These are phyloP conservation scores for Centroberyx gerrardi DNA, from an alignment of 2,797 vertebrate genomes.

Conservation along the genomic window DNA sequence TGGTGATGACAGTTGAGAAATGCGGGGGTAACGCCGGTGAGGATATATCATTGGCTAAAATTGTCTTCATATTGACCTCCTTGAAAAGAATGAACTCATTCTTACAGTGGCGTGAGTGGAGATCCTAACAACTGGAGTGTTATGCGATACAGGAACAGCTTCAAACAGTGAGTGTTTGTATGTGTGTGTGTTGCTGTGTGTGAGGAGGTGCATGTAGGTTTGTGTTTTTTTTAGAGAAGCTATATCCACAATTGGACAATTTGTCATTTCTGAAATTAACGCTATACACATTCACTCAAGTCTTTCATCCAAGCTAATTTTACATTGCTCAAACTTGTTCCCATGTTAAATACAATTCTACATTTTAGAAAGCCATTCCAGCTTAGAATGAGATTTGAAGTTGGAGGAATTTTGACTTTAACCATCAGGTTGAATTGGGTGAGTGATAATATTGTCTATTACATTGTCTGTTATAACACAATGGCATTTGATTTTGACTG, in stretches of 20 bases:
- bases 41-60: constrained; percentile 80
- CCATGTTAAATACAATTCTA: background rate
- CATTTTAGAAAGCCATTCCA: too few relatives aligned
- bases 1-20: constrained; percentile 85
- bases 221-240: background rate
- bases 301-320: background rate
- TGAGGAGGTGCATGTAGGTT: background rate
- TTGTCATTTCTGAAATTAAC: background rate
- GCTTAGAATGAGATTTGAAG: too few relatives aligned
- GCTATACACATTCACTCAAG: background rate
- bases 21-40: constrained; percentile 63
- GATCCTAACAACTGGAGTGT: constrained; percentile 35
- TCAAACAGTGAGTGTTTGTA: constrained; percentile 22
- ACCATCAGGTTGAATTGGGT: too few relatives aligned
- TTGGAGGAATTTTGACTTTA: too few relatives aligned
- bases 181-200: constrained; percentile 11
- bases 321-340: background rate
- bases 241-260: background rate
- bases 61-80: constrained; percentile 82
- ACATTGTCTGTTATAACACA: too few relatives aligned
- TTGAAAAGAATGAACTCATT: constrained; percentile 78
- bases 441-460: too few relatives aligned
- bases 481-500: too few relatives aligned
- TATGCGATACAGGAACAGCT: constrained; percentile 26
- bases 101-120: constrained; percentile 45